These are phyloP conservation scores for Harpalus rufipes DNA, from an alignment of 2,888 invertebrate species.

Conservation along the genomic window DNA sequence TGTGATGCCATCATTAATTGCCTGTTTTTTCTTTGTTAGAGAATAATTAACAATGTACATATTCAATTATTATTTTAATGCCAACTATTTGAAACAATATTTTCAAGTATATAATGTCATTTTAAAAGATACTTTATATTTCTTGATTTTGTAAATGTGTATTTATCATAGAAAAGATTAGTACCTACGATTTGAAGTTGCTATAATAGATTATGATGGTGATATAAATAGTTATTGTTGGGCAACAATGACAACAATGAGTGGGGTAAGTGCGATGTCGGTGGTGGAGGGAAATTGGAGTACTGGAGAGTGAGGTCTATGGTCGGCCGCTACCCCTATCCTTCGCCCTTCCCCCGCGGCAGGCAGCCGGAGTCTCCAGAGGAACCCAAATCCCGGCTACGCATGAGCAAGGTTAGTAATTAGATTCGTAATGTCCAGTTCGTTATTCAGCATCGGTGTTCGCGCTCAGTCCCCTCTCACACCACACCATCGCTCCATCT, in stretches of 20 bases:
- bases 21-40: not conserved
- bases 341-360: constrained; percentile 39
- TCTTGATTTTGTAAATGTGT: no score
- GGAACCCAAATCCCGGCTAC: constrained; percentile 73
- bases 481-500: constrained; percentile 46
- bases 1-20: not conserved
- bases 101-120: no score
- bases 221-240: not conserved
- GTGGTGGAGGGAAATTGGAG: not conserved
- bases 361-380: constrained; percentile 63
- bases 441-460: constrained; percentile 74
- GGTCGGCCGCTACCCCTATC: constrained; percentile 60
- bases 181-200: no score
- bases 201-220: not conserved
- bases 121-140: no score
- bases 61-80: not conserved
- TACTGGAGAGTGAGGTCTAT: constrained; percentile 56
- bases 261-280: not conserved
- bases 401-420: constrained; percentile 79
- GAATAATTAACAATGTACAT: not conserved
- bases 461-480: constrained; percentile 67
- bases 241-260: not conserved
- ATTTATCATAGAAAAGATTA: no score
- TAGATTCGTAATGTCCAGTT: constrained; percentile 80
- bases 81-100: not conserved